phyloP scores from a whole-genome alignment of 2,797 vertebrate genomes.

The Crenichthys baileyi region DNA sequence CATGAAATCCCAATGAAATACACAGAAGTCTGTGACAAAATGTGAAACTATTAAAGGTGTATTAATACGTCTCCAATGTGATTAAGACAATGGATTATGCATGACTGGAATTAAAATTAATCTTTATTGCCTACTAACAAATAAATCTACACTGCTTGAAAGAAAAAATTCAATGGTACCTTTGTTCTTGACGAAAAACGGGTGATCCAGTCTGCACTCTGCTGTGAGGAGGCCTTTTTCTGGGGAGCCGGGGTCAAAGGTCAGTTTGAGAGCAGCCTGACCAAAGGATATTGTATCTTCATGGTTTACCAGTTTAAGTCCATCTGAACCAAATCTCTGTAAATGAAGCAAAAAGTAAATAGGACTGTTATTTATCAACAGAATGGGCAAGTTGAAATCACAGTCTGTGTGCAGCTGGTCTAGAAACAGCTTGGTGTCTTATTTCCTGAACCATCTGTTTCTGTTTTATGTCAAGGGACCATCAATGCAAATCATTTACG shows the following conservation, averaged over 20 bases:
- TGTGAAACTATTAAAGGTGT: background rate
- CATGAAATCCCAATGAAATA: background rate
- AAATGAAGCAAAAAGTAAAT: conserved; percentile 42
- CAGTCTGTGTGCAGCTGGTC: background rate
- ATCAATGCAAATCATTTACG: conserved; percentile 10
- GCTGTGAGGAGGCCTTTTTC: conserved; percentile 90
- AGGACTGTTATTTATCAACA: conserved; percentile 1
- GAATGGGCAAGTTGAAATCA: background rate
- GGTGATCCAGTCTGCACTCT: conserved; percentile 95
- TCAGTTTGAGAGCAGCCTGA: conserved; percentile 94
- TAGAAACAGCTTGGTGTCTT: background rate
- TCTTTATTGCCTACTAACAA: background rate
- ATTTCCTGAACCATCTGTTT: background rate
- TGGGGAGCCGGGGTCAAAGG: conserved; percentile 94
- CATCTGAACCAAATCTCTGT: conserved; percentile 92
- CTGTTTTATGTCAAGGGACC: background rate
- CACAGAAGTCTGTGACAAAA: background rate
- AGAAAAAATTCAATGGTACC: conserved; percentile 75
- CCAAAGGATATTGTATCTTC: conserved; percentile 94
- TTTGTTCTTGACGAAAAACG: conserved; percentile 98
- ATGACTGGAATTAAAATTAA: background rate
- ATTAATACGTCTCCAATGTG: background rate
- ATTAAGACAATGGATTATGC: no score
- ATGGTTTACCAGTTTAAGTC: conserved; percentile 91
- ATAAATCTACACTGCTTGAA: background rate